Evolutionary conservation across 2,797 vertebrate species (phyloP), one percentile per base, ranked within the genome.

Genomic region (Meda fulgida): DNA sequence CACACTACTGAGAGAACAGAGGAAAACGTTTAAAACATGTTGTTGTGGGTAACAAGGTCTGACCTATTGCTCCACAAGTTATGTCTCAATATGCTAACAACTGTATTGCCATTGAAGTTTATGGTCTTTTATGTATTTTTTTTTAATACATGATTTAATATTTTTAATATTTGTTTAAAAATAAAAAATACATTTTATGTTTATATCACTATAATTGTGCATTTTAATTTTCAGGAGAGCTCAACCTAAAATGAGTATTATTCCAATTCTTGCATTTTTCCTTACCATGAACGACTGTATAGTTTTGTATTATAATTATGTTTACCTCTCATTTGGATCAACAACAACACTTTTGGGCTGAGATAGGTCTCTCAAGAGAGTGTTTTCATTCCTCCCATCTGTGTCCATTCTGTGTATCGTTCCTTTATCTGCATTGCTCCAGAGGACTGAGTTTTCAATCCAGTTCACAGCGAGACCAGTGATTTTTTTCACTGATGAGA

Each of bases 381-480:
- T 92, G 83, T 29, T 90, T 3, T 94, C 89, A 81, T 96, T 95
- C 89, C 95, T 95, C 78, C 97, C 97, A 86, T 95, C 93, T 85
- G 93, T 89, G 84, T 96, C 94, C 6, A 96, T 96, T 60, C 84
- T 92, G 89, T 96, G 96, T 90, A 99, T 95, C 73, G 92, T 95
- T 91, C 97, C 96, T 88, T 95, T 96, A 88, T 95, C 93, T 55
- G 88, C 92, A 80, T 95, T 96, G 85, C 95, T 95, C 97, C 97
- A 98, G 72, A 97, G 94, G 51, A 98, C 86, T 13, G 90, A 86
- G 86, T 95, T 95, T 89, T 94, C 94, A 91, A 97, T 92, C 97
- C 97, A 99, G 90, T 99, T 96, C 90, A 99, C 94, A 87, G 96
- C 95, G 86, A 99, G 95, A 76, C 96, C 97, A 5, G 96, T 96